These are phyloP conservation scores for Egretta garzetta DNA, from an alignment of 2,113 vertebrate species.

Conservation along the genomic window DNA sequence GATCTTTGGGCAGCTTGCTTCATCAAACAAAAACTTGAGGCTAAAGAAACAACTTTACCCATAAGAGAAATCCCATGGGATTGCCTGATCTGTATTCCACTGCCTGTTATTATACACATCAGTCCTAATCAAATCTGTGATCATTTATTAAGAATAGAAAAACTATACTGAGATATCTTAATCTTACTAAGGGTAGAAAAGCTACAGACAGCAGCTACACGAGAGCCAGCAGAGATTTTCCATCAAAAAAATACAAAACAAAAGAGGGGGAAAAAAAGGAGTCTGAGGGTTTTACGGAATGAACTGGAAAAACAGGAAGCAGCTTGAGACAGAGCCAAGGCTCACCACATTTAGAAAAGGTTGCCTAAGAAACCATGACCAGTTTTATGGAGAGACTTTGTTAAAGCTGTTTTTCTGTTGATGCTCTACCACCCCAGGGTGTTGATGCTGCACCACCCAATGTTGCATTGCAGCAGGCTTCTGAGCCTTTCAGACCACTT, in stretches of 20 bases:
- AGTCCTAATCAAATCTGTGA: neutral
- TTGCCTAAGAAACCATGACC: neutral
- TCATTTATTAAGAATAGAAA: neutral
- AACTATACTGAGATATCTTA: neutral
- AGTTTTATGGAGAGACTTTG: neutral
- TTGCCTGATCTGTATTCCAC: neutral
- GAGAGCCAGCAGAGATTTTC: neutral
- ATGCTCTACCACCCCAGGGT: neutral
- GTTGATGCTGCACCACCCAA: neutral
- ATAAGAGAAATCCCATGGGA: neutral
- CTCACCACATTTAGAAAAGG: rapidly evolving
- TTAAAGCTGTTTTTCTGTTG: neutral
- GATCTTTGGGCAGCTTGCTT: neutral
- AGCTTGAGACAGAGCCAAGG: neutral
- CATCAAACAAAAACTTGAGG: neutral
- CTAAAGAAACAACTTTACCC: neutral
- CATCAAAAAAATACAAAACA: neutral
- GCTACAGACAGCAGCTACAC: neutral
- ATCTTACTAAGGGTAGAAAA: neutral
- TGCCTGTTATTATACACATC: neutral
- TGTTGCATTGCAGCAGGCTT: neutral
- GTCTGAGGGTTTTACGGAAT: neutral
- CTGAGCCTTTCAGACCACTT: neutral
- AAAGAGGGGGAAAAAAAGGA: neutral
- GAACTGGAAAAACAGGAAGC: neutral